Conservation (phyloP, 1,140 invertebrate genomes). For the Myzus persicae region DNA sequence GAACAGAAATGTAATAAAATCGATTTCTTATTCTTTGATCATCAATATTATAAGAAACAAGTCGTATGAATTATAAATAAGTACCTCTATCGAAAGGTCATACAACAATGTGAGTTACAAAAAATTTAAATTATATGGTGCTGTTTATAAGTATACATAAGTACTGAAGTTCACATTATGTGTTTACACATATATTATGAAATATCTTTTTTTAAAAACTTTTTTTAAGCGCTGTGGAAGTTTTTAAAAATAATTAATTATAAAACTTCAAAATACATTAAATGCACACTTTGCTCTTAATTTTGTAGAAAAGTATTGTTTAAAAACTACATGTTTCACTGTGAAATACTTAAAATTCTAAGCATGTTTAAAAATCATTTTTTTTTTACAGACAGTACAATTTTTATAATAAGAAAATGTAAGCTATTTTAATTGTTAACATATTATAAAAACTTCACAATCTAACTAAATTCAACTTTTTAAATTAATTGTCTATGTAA, state of each 20-base stretch:
- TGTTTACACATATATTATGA: neutral
- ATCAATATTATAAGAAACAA: neutral
- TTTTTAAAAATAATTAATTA: neutral
- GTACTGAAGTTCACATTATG: neutral
- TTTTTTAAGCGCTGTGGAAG: neutral
- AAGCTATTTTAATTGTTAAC: neutral
- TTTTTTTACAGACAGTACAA: neutral
- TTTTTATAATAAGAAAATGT: neutral
- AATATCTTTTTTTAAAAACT: neutral
- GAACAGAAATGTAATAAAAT: neutral
- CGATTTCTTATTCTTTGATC: neutral
- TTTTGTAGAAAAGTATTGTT: neutral
- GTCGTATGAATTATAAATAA: neutral
- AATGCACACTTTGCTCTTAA: neutral
- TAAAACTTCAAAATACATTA: neutral
- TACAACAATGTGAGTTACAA: neutral
- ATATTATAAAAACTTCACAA: neutral
- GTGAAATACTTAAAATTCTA: neutral
- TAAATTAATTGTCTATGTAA: neutral
- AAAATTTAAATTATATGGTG: neutral
- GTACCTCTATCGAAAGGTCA: neutral
- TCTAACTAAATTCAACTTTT: neutral
- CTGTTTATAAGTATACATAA: neutral
- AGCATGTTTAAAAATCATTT: neutral
- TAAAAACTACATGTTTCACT: neutral